These are phyloP conservation scores for Oreohelix idahoensis DNA, from an alignment of 1,140 invertebrate species.

Conservation along the genomic window DNA sequence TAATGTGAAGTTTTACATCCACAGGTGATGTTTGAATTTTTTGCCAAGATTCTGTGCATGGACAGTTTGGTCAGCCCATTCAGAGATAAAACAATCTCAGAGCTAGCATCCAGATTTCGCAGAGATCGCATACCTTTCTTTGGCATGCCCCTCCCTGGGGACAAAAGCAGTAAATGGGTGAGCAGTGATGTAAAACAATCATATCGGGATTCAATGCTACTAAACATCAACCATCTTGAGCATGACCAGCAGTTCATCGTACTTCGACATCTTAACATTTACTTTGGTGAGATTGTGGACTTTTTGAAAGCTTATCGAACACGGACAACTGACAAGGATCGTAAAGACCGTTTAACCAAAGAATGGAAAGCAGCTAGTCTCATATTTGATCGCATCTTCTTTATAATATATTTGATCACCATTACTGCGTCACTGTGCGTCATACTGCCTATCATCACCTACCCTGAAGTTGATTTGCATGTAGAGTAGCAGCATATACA, in stretches of 20 bases:
- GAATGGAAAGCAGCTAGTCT: slow-evolving; percentile 73
- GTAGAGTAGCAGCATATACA: too few relatives aligned
- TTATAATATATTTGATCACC: slow-evolving; percentile 70
- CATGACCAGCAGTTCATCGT: slow-evolving; percentile 53
- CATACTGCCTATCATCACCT: slow-evolving; percentile 65
- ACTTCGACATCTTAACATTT: slow-evolving; percentile 63
- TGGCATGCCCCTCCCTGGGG: slow-evolving; percentile 53
- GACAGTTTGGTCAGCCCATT: slow-evolving; percentile 62
- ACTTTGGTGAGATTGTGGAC: slow-evolving; percentile 69
- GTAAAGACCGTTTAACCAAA: slow-evolving; percentile 66
- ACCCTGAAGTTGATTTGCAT: neutral
- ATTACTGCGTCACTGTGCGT: slow-evolving; percentile 70
- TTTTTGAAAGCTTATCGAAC: slow-evolving; percentile 64
- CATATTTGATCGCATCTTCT: slow-evolving; percentile 73
- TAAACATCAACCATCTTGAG: slow-evolving; percentile 46
- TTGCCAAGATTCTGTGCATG: slow-evolving; percentile 69
- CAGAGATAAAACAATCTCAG: slow-evolving; percentile 51
- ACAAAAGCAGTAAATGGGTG: slow-evolving; percentile 47
- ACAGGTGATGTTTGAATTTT: slow-evolving; percentile 68
- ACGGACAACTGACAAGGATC: slow-evolving; percentile 68
- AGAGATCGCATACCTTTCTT: slow-evolving; percentile 46
- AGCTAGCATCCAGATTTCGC: slow-evolving; percentile 25
- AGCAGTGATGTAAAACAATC: slow-evolving; percentile 52
- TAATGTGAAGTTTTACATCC: too few relatives aligned
- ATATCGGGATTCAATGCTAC: slow-evolving; percentile 45